phyloP scores from a whole-genome alignment of 2,797 vertebrate genomes.

The Silurus lanzhouensis region DNA sequence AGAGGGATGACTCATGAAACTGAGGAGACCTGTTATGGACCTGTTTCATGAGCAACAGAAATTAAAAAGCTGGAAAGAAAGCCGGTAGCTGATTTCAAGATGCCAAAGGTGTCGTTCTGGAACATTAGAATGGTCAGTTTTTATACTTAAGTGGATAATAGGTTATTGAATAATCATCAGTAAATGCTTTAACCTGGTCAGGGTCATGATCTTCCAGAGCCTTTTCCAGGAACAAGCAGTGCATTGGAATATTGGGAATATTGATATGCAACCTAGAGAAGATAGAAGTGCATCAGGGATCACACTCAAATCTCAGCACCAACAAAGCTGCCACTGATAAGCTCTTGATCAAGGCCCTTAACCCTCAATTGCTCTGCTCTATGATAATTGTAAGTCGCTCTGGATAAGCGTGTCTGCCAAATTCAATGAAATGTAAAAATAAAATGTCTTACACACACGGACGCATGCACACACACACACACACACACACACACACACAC shows the following conservation, averaged over 20 bases:
- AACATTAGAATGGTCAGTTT: not conserved
- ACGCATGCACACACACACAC: too few species aligned
- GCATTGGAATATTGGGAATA: not conserved
- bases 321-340: too few species aligned
- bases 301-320: not conserved
- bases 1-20: slow-evolving; percentile 31
- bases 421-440: too few species aligned
- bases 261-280: not conserved
- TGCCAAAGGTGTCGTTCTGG: not conserved
- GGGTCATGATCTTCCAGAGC: not conserved
- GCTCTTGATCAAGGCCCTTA: too few species aligned
- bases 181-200: not conserved
- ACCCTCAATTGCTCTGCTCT: too few species aligned
- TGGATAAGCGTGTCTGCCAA: too few species aligned
- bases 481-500: not conserved
- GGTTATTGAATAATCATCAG: not conserved
- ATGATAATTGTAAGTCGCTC: too few species aligned
- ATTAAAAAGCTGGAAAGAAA: slow-evolving; percentile 1
- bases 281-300: not conserved
- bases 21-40: not conserved
- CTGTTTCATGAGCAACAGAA: not conserved
- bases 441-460: too few species aligned
- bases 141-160: too few species aligned
- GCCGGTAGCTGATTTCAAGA: not conserved
- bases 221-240: not conserved